Evolutionary conservation across 2,888 invertebrate species (phyloP), one percentile per base, ranked within the genome.

Genomic region (Trachelus tabidus): DNA sequence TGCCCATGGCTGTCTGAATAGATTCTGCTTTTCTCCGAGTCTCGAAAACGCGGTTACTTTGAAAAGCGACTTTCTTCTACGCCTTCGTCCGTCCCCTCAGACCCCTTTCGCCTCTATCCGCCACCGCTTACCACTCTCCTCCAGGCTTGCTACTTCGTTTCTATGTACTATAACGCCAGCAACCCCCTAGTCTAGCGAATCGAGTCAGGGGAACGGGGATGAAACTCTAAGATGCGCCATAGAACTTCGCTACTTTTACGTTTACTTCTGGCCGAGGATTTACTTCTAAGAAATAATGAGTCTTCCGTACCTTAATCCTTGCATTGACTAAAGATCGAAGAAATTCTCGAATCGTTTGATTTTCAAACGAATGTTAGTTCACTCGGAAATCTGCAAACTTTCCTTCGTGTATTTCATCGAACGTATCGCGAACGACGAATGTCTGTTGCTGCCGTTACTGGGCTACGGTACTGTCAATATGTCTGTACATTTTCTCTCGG

Each of bases 1-100:
- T 78, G 73, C 71, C 78, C 74, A 73, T 80, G 78, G 76, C 76
- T 77, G 79, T 76, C 81, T 84, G 82, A 83, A 84, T 82, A 79
- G 80, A 74, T 79, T 78, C 71, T 56, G 76, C 56, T 75, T 76
- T 80, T 71, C 79, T 75, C 68, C 73, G 71, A 71, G 56, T 56
- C 56, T 56, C 71, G 71, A 71, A 71, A 71, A 34, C 31, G 71
- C 31, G 71, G 71, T 71, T 71, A 71, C 71, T 71, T 34, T 71
- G 71, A 31, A 71, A 71, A 71, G 71, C 31, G 71, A n/a, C 68
- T 75, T 69, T 23, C 12, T n/a, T 71, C 31, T 40, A n/a, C 12
- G 37, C 68, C 75, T 69, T 56, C 73, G 77, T 75, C 56, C 69
- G 4, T 35, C 71, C 37, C 73, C 69, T 79, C 81, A 34, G 35